Conservation (phyloP, 2,113 vertebrate species). For the Oryzias celebensis region DNA sequence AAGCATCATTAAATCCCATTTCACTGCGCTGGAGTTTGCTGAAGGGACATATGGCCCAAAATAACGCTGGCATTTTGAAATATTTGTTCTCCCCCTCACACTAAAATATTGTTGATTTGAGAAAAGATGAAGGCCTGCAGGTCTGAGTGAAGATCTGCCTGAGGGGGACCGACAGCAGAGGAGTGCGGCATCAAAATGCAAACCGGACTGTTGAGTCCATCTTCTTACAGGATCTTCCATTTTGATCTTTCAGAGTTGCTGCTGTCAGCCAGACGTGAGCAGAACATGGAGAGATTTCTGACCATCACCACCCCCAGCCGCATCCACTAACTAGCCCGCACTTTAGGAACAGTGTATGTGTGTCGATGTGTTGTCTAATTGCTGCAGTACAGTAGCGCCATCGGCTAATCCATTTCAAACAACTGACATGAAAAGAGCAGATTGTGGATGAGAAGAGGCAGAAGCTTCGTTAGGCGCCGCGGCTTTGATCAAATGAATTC, state of each 20-base stretch:
- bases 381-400: constrained; percentile 36
- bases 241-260: constrained; percentile 21
- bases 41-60: constrained; percentile 55
- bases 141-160: constrained; percentile 26
- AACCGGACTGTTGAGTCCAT: constrained; percentile 42
- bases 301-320: constrained; percentile 4
- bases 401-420: constrained; percentile 52
- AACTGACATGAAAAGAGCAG: constrained; percentile 53
- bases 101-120: constrained; percentile 56
- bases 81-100: neutral
- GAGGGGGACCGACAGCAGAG: constrained; percentile 14
- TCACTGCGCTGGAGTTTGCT: constrained; percentile 60
- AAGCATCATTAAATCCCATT: constrained; percentile 73
- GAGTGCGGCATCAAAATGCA: constrained; percentile 39
- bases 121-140: constrained; percentile 40
- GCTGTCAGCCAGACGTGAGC: constrained; percentile 23
- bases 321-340: constrained; percentile 38
- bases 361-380: constrained; percentile 63
- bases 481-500: constrained; percentile 62
- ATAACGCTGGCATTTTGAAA: constrained; percentile 43
- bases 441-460: constrained; percentile 36
- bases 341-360: constrained; percentile 49
- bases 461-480: constrained; percentile 51
- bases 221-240: constrained; percentile 32
- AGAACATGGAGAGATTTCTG: constrained; percentile 16